These are phyloP conservation scores for Emberiza fucata DNA, from an alignment of 2,113 vertebrate species.

Conservation along the genomic window DNA sequence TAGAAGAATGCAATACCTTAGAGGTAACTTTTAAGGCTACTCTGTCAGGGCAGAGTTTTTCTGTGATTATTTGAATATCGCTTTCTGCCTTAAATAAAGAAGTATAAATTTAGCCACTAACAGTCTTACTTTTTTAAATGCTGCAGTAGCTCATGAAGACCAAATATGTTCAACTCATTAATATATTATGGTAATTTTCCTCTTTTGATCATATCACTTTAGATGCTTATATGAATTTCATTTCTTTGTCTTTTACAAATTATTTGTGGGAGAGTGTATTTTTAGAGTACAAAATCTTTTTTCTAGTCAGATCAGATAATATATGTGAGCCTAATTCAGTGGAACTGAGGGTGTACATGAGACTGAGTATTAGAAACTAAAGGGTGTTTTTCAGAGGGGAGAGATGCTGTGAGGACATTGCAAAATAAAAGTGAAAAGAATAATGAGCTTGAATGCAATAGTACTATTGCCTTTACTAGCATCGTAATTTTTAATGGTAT, in stretches of 20 bases:
- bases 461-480: neutral
- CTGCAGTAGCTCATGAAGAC: neutral
- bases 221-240: neutral
- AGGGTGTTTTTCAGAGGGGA: neutral
- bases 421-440: neutral
- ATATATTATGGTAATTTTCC: neutral
- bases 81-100: neutral
- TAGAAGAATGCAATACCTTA: neutral
- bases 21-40: neutral
- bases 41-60: neutral
- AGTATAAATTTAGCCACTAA: neutral
- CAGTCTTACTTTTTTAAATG: neutral
- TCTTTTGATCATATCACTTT: neutral
- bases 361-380: neutral
- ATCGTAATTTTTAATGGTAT: neutral
- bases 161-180: neutral
- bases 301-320: neutral
- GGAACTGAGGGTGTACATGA: neutral
- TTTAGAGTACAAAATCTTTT: neutral
- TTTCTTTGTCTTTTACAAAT: neutral
- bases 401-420: neutral
- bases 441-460: neutral
- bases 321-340: neutral
- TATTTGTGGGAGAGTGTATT: neutral
- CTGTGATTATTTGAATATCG: neutral